Evolutionary conservation across 2,888 invertebrate species (phyloP).

Genomic region (Lysandra bellargus): DNA sequence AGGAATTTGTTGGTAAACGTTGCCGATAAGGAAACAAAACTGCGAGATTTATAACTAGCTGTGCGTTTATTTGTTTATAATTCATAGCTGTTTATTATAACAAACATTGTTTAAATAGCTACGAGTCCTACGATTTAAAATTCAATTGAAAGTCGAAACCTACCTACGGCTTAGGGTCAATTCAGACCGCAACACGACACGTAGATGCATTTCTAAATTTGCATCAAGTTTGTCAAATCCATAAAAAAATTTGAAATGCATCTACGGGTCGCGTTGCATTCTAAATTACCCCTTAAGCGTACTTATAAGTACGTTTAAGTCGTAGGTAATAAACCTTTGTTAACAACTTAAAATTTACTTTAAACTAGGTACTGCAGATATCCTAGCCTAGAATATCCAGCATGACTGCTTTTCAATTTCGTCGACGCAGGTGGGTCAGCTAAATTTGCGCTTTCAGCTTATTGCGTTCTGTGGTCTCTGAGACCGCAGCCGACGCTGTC

Average conservation of each 20-base stretch:
- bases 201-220: no score
- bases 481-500: neutral
- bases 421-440: neutral
- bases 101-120: neutral
- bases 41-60: constrained; percentile 6
- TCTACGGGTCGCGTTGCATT: no score
- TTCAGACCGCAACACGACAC: no score
- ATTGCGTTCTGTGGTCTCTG: neutral
- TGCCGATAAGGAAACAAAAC: constrained; percentile 15
- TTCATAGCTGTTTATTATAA: neutral
- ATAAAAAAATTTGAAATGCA: no score
- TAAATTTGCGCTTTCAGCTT: constrained; percentile 1
- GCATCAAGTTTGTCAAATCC: no score
- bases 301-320: neutral
- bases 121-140: neutral
- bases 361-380: no score
- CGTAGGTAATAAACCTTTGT: neutral
- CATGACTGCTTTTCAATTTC: no score
- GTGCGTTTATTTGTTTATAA: neutral
- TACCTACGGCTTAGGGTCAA: no score
- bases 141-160: neutral
- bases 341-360: no score
- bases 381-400: no score
- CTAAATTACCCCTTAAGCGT: no score
- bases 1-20: neutral